Evolutionary conservation across 1,140 invertebrate genomes (phyloP).

Genomic region (Aplysia californica): DNA sequence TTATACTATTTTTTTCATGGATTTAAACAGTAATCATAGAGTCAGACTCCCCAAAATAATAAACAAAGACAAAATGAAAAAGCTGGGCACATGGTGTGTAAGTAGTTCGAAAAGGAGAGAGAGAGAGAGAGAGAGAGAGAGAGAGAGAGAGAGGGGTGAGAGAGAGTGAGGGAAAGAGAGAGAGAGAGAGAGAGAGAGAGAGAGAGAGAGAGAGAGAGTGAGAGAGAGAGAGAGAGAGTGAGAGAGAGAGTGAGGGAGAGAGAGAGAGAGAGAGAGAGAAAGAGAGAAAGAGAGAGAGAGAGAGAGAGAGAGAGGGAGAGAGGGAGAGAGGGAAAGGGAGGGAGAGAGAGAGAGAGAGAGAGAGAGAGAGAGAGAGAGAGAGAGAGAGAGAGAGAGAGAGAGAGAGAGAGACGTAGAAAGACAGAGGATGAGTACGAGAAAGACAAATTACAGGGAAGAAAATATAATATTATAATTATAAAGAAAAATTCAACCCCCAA

Average conservation of each 20-base stretch:
- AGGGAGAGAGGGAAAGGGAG: not conserved
- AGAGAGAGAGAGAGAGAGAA: no score
- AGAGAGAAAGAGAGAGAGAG: not conserved
- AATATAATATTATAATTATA: no score
- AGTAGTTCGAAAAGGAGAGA: not conserved
- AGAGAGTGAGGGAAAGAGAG: not conserved
- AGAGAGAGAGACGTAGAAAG: no score
- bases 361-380: no score
- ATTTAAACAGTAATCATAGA: no score
- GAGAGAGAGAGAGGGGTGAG: not conserved
- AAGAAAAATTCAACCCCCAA: no score
- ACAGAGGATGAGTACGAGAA: no score
- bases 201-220: not conserved
- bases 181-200: not conserved
- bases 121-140: not conserved
- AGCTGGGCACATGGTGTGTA: not conserved
- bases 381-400: no score
- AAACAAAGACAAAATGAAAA: not conserved
- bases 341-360: no score
- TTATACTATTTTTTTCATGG: no score
- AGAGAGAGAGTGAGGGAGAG: not conserved
- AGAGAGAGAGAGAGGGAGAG: slow-evolving; percentile 3
- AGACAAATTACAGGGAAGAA: no score
- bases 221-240: not conserved
- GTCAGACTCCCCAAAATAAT: not conserved